Evolutionary conservation across 2,888 invertebrate genomes (phyloP).

Genomic region (Idaea dimidiata): DNA sequence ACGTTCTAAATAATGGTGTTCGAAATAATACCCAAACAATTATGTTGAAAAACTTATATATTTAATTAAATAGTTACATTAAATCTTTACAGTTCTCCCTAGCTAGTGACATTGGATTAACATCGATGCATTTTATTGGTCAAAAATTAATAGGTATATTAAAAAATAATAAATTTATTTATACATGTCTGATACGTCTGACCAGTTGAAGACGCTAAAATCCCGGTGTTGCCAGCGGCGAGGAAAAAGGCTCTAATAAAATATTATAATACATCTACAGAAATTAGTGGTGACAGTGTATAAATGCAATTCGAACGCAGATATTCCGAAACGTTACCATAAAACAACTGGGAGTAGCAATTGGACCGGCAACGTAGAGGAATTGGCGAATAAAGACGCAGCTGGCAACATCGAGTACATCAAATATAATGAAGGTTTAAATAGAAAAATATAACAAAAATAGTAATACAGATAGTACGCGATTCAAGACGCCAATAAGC

Average conservation of each 20-base stretch:
- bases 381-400: constrained; percentile 13
- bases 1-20: too few species aligned
- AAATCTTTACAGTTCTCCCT: constrained; percentile 77
- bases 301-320: constrained; percentile 36
- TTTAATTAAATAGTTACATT: constrained; percentile 80
- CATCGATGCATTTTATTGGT: constrained; percentile 77
- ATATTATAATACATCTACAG: constrained; percentile 12
- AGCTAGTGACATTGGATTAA: constrained; percentile 74
- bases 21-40: constrained; percentile 32
- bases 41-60: constrained; percentile 76
- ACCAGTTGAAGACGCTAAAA: constrained; percentile 58
- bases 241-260: constrained; percentile 18
- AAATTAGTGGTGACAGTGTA: constrained; percentile 20
- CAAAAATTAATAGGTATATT: constrained; percentile 66
- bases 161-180: constrained; percentile 75
- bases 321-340: too few species aligned
- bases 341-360: too few species aligned
- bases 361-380: too few species aligned
- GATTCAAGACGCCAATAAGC: constrained; percentile 29
- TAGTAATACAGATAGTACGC: constrained; percentile 27
- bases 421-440: constrained; percentile 51
- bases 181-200: constrained; percentile 66
- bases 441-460: constrained; percentile 24
- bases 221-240: constrained; percentile 47
- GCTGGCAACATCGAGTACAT: constrained; percentile 42